These are phyloP conservation scores for Pararge aegeria DNA, from an alignment of 1,140 invertebrate genomes.

Conservation along the genomic window DNA sequence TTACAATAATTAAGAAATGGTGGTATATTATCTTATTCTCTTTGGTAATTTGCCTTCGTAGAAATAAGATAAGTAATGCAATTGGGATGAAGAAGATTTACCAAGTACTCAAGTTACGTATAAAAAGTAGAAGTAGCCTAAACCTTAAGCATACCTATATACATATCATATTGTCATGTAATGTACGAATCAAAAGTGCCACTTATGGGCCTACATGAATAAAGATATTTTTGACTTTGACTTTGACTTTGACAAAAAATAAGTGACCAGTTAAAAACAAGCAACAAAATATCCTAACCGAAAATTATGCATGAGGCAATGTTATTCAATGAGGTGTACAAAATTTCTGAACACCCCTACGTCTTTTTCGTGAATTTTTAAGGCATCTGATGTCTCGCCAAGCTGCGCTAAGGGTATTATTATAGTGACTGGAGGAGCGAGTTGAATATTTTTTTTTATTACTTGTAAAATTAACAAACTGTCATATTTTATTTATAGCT, in stretches of 20 bases:
- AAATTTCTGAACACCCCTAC: slow-evolving; percentile 54
- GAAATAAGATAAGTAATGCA: too few relatives aligned
- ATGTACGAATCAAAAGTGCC: too few relatives aligned
- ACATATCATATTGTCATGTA: too few relatives aligned
- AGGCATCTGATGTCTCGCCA: slow-evolving; percentile 54
- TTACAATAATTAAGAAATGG: neutral
- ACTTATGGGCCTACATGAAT: too few relatives aligned
- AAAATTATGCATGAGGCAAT: slow-evolving; percentile 73
- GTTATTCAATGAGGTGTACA: slow-evolving; percentile 73
- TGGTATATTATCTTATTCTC: neutral
- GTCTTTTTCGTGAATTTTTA: slow-evolving; percentile 64
- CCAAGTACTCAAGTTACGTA: too few relatives aligned
- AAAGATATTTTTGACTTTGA: neutral
- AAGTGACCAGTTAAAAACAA: slow-evolving; percentile 16
- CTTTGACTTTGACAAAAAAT: neutral
- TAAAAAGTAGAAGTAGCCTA: too few relatives aligned
- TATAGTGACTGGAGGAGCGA: neutral
- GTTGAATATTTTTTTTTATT: neutral
- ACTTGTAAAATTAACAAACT: too few relatives aligned
- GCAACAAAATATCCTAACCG: slow-evolving; percentile 46
- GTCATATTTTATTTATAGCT: too few relatives aligned
- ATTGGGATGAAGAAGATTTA: too few relatives aligned
- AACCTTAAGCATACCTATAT: too few relatives aligned
- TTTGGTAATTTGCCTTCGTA: too few relatives aligned
- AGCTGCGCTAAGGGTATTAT: neutral